A percentile compares a stretch with the other conserved stretches of the same genome.
Evolutionary conservation across 2,797 vertebrate species (phyloP).

Genomic region (Gymnodraco acuticeps): DNA sequence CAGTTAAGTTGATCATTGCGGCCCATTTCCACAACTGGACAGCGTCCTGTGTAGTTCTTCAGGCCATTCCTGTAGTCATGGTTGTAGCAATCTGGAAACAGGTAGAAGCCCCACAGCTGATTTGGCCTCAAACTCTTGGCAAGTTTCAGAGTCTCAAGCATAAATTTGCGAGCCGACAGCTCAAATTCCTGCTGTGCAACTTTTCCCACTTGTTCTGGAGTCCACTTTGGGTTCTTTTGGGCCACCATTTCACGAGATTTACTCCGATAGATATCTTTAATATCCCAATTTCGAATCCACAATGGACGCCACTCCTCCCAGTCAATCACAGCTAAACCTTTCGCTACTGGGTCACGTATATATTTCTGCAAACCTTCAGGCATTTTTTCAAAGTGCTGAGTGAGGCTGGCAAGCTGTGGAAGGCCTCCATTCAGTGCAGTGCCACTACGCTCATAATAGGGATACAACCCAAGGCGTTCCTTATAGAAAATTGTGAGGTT

Average conservation of each 20-base stretch:
- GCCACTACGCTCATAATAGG: constrained; percentile 82
- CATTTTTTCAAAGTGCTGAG: constrained; percentile 85
- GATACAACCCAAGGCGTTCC: constrained; percentile 93
- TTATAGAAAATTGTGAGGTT: constrained; percentile 97
- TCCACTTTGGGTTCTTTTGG: constrained; percentile 83
- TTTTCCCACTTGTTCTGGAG: constrained; percentile 83
- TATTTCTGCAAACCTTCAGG: constrained; percentile 85
- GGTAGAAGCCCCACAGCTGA: constrained; percentile 97
- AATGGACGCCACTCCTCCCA: constrained; percentile 99
- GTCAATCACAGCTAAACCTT: constrained; percentile 94
- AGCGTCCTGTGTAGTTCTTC: constrained; percentile 92
- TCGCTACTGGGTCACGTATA: constrained; percentile 85
- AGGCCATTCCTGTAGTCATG: constrained; percentile 91
- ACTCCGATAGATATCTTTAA: constrained; percentile 92
- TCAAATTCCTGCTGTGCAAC: constrained; percentile 94
- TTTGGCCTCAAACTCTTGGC: constrained; percentile 90
- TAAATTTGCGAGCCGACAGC: constrained; percentile 88
- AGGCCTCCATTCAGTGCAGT: constrained; percentile 87
- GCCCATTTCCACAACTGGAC: constrained; percentile 88
- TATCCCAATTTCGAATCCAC: constrained; percentile 97
- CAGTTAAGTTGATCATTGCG: constrained; percentile 93
- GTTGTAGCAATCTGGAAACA: constrained; percentile 99
- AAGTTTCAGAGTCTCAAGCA: constrained; percentile 89
- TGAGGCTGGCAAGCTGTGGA: constrained; percentile 92
- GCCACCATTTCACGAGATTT: constrained; percentile 85